Percentiles rank a stretch among this genome's conserved stretches.
Conservation (phyloP, 2,113 vertebrate genomes). For the Mesembrinibis cayennensis region DNA sequence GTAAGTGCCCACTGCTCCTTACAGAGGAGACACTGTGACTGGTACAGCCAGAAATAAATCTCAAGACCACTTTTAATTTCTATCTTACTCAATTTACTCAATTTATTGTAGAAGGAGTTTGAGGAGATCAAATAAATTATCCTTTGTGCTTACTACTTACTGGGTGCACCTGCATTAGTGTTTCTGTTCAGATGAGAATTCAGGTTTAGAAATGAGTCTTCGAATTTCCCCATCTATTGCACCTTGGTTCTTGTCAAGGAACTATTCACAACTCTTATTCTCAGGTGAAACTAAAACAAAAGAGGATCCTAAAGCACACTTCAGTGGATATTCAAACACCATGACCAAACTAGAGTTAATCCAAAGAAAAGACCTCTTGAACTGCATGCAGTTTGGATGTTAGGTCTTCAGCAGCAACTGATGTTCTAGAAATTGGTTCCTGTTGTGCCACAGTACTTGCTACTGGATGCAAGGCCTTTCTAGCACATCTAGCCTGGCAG, state of each 20-base stretch:
- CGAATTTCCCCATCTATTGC: neutral
- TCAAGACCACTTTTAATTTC: neutral
- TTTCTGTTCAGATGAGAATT: neutral
- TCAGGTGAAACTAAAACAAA: neutral
- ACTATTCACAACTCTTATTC: neutral
- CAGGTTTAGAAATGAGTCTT: neutral
- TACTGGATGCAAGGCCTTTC: neutral
- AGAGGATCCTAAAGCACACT: neutral
- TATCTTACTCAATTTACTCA: neutral
- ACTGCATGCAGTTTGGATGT: neutral
- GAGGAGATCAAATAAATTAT: neutral
- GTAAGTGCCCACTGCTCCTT: neutral
- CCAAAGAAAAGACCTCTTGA: neutral
- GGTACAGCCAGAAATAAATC: neutral
- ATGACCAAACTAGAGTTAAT: neutral
- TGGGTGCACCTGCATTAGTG: neutral
- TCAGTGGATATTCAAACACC: neutral
- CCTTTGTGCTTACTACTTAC: neutral
- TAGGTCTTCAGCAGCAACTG: neutral
- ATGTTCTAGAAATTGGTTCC: neutral
- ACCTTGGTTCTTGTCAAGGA: neutral
- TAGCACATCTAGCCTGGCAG: neutral
- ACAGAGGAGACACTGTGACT: fast-evolving
- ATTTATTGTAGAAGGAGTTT: neutral
- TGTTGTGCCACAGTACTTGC: neutral